phyloP scores from a whole-genome alignment of 2,888 invertebrate genomes.

The Empis livida region DNA sequence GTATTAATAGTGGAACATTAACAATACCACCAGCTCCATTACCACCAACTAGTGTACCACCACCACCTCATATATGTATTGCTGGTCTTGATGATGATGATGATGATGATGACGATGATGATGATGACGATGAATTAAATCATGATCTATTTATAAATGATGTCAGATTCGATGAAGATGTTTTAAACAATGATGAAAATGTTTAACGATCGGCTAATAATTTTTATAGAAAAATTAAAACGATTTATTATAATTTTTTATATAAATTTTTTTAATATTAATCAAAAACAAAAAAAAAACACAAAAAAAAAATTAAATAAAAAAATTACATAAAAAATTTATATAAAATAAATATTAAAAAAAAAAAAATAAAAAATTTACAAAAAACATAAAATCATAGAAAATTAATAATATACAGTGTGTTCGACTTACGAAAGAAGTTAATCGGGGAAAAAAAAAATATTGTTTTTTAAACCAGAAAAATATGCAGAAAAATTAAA shows the following conservation, averaged over 20 bases:
- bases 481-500: too few species aligned
- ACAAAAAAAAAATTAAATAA: constrained; percentile 5
- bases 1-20: constrained; percentile 32
- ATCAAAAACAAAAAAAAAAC: neutral
- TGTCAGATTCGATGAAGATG: constrained; percentile 24
- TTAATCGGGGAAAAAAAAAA: too few species aligned
- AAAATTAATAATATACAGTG: constrained; percentile 8
- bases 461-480: too few species aligned
- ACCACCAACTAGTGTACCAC: constrained; percentile 35
- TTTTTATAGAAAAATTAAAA: neutral
- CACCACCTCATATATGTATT: constrained; percentile 36
- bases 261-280: neutral
- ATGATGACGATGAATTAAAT: constrained; percentile 23
- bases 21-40: constrained; percentile 36
- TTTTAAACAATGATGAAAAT: constrained; percentile 32
- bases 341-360: constrained; percentile 3
- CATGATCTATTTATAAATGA: constrained; percentile 32
- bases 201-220: constrained; percentile 24
- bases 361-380: constrained; percentile 8
- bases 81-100: constrained; percentile 21
- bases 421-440: too few species aligned
- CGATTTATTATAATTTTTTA: neutral
- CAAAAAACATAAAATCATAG: constrained; percentile 10
- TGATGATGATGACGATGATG: constrained; percentile 25
- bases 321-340: neutral